Evolutionary conservation across 2,888 invertebrate genomes (phyloP), one percentile per base, ranked within the genome.

Genomic region (Mesorhabditis spiculigera): DNA sequence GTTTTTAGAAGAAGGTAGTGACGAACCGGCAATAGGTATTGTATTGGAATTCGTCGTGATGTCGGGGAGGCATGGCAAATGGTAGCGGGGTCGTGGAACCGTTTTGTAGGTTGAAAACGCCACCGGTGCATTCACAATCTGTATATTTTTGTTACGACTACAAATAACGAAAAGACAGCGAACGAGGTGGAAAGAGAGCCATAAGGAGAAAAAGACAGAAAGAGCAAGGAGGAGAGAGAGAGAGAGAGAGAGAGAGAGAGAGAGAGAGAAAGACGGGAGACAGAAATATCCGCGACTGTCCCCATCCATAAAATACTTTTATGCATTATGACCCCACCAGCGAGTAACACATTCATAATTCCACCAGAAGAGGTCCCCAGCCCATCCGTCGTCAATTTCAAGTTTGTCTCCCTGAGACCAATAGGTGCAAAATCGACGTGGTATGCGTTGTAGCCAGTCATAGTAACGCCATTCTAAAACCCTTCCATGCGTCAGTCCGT

Each of bases 351-450:
- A 50, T 50, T 50, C 10, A 50, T n/a, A 50, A 50, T 50, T n/a
- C 58, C 58, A 13, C 58, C 58, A 10, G 58, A 50, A 13, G 8
- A 10, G n/a, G n/a, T n/a, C n/a, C 58, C 58, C 58, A 50, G n/a
- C n/a, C 58, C 58, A 50, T 50, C 58, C n/a, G 58, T 50, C n/a
- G n/a, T 50, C 58, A 10, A 50, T 50, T 50, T 50, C n/a, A 50
- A 13, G n/a, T 50, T 50, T n/a, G 58, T n/a, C n/a, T 50, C 58
- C n/a, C n/a, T 50, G 10, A 50, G n/a, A 13, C 58, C 58, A 50
- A 50, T 50, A 13, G n/a, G 10, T 50, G 10, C 58, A 50, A n/a
- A 10, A 50, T 50, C 10, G 10, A 50, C 10, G n/a, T n/a, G 8
- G n/a, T 50, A 50, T 50, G 58, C 8, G n/a, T 50, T 50, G 10